Evolutionary conservation across 1,140 invertebrate genomes (phyloP).

Genomic region (Pygmarrhopalites habei): DNA sequence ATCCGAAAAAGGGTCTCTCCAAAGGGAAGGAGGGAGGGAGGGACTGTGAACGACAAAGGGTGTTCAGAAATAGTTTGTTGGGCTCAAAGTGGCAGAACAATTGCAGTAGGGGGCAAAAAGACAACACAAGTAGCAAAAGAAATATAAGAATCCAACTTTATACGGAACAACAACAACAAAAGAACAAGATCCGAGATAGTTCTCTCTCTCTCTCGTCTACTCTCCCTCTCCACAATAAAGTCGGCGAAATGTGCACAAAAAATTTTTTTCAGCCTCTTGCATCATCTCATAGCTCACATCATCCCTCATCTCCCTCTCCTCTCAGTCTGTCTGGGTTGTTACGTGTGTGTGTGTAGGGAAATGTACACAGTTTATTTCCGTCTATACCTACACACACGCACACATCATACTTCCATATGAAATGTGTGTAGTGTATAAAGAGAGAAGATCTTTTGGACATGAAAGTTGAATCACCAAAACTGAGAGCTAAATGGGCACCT

Average conservation of each 20-base stretch:
- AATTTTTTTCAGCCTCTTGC: background rate
- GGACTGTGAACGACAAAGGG: conserved; percentile 1
- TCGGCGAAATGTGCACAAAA: conserved; percentile 11
- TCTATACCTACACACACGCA: too few species aligned
- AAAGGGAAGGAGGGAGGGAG: background rate
- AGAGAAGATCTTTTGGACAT: too few species aligned
- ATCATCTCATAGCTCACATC: conserved; percentile 7
- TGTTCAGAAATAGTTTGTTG: conserved; percentile 6
- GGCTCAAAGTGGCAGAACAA: conserved; percentile 20
- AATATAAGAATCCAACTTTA: conserved; percentile 12
- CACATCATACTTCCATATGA: too few species aligned
- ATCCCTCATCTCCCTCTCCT: too few species aligned
- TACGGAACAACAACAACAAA: too few species aligned
- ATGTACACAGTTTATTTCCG: too few species aligned
- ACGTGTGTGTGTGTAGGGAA: too few species aligned
- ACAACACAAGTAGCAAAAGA: conserved; percentile 22
- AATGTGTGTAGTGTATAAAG: too few species aligned
- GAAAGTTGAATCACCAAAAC: too few species aligned
- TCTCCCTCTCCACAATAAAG: background rate
- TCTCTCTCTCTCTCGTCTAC: background rate
- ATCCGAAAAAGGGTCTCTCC: conserved; percentile 12
- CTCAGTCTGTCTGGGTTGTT: too few species aligned
- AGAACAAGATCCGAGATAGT: background rate
- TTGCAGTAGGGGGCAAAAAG: conserved; percentile 13
- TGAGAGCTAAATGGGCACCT: conserved; percentile 13